Percentiles rank a stretch among this genome's conserved stretches.
These are phyloP conservation scores for Prunella himalayana DNA, from an alignment of 2,113 vertebrate genomes.

Conservation along the genomic window DNA sequence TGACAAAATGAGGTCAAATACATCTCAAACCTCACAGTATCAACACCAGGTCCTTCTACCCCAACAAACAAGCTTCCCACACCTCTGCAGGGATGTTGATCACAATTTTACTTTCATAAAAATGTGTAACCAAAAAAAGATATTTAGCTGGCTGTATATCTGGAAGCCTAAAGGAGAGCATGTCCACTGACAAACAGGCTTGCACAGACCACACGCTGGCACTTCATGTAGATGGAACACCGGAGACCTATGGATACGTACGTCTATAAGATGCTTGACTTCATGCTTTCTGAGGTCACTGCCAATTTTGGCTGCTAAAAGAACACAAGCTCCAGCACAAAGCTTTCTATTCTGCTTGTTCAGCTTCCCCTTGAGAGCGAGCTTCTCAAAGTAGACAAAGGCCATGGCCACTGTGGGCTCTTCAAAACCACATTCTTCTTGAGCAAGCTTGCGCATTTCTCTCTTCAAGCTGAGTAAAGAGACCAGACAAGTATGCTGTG, in stretches of 20 bases:
- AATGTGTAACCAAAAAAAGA: background rate
- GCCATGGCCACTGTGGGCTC: slow-evolving; percentile 97
- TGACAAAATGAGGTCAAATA: background rate
- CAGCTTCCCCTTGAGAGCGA: slow-evolving; percentile 94
- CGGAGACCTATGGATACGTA: slow-evolving; percentile 67
- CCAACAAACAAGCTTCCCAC: background rate
- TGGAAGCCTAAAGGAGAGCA: background rate
- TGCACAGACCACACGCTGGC: background rate
- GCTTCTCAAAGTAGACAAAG: slow-evolving; percentile 98
- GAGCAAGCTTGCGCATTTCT: slow-evolving; percentile 93
- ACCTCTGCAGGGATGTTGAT: background rate
- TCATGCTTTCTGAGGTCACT: slow-evolving; percentile 97
- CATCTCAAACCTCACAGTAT: background rate
- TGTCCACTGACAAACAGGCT: background rate
- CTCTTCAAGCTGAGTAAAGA: slow-evolving; percentile 85
- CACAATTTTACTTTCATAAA: background rate
- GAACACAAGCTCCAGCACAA: slow-evolving; percentile 92
- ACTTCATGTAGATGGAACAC: background rate
- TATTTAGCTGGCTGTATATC: background rate
- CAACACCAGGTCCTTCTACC: background rate
- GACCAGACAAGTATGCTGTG: background rate
- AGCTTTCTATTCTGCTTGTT: slow-evolving; percentile 99
- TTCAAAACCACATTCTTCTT: slow-evolving; percentile 92
- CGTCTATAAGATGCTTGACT: slow-evolving; percentile 95
- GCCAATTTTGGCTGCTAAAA: slow-evolving; percentile 94